Percentiles rank a stretch among this genome's conserved stretches.
Evolutionary conservation across 2,797 vertebrate genomes (phyloP).

Genomic region (Gorsachius magnificus): DNA sequence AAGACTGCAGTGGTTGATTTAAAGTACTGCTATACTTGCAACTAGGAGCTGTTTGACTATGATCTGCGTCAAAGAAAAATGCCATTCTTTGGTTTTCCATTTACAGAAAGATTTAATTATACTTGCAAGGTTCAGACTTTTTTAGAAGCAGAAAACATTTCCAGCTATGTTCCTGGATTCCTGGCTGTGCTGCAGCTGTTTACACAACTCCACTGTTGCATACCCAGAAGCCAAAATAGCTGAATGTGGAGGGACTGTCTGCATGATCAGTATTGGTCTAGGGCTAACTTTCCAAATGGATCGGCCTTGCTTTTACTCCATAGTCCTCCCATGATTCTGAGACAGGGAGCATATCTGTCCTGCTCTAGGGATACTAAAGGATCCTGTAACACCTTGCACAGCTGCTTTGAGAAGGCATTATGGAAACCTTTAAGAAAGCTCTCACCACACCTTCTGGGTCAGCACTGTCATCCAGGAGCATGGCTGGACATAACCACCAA

Average conservation of each 20-base stretch:
- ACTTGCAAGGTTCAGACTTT: neutral
- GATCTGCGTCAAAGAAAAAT: neutral
- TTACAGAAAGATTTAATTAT: conserved; percentile 45
- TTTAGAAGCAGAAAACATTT: conserved; percentile 3
- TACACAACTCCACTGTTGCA: neutral
- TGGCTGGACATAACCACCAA: neutral
- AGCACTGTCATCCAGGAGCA: neutral
- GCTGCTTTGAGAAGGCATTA: neutral
- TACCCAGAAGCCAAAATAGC: neutral
- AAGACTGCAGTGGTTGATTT: neutral
- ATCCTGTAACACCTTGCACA: neutral
- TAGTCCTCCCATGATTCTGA: neutral
- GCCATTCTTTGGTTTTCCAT: neutral
- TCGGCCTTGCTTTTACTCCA: neutral
- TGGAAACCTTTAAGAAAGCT: neutral
- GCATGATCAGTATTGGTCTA: neutral
- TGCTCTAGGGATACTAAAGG: neutral
- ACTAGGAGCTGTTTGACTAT: neutral
- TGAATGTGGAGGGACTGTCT: neutral
- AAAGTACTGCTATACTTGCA: neutral
- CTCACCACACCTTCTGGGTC: neutral
- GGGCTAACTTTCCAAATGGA: neutral
- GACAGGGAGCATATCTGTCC: neutral
- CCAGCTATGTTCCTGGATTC: neutral
- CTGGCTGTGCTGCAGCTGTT: conserved; percentile 22